Conservation (phyloP, 2,888 invertebrate species). For the Pyrochroa serraticornis region DNA sequence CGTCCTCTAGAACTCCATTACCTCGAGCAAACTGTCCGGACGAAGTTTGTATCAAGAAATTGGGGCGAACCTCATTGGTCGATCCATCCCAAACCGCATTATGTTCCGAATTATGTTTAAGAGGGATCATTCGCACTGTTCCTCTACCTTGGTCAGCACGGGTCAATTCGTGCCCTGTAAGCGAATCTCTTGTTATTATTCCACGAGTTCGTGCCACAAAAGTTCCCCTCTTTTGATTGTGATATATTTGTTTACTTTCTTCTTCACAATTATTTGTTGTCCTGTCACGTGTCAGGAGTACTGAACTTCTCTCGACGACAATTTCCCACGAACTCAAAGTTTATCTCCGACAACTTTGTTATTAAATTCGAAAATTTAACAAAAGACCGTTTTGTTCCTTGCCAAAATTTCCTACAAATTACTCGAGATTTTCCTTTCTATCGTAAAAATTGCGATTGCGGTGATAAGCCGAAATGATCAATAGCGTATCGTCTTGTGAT, state of each 20-base stretch:
- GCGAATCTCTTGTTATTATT: slow-evolving; percentile 24
- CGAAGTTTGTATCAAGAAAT: too few relatives aligned
- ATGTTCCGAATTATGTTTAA: too few relatives aligned
- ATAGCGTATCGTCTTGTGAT: slow-evolving; percentile 5
- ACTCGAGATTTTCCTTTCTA: too few relatives aligned
- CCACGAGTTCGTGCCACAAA: slow-evolving; percentile 18
- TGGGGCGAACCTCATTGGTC: too few relatives aligned
- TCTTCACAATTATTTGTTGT: slow-evolving; percentile 22
- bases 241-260: slow-evolving; percentile 27
- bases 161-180: slow-evolving; percentile 26
- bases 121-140: too few relatives aligned
- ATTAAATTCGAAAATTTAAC: background rate
- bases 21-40: too few relatives aligned
- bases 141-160: slow-evolving; percentile 25
- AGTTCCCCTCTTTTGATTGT: slow-evolving; percentile 19
- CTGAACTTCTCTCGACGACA: slow-evolving; percentile 16
- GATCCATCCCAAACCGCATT: too few relatives aligned
- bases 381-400: background rate
- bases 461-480: slow-evolving; percentile 8
- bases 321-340: slow-evolving; percentile 3
- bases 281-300: slow-evolving; percentile 18
- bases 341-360: slow-evolving; percentile 2
- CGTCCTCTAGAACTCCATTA: too few relatives aligned
- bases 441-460: too few relatives aligned
- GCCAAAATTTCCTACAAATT: too few relatives aligned